Conservation (phyloP, 2,797 vertebrate species). For the Gallinago solitaria region DNA sequence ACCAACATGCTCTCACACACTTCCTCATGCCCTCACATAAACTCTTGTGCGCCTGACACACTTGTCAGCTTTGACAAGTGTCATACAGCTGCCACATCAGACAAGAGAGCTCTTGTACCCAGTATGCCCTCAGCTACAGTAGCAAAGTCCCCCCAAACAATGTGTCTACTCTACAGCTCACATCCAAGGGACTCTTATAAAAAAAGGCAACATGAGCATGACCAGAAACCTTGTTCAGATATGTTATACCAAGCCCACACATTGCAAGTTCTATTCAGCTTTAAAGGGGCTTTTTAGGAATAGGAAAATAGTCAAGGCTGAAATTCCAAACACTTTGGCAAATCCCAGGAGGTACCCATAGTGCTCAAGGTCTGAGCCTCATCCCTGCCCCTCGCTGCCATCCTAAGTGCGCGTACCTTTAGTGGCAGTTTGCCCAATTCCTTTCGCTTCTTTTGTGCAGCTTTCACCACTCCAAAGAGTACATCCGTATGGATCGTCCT, state of each 20-base stretch:
- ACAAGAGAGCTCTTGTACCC: background rate
- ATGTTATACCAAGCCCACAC: background rate
- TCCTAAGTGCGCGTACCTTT: conserved; percentile 74
- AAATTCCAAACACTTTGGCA: background rate
- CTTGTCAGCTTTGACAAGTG: too few relatives aligned
- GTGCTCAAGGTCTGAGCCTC: background rate
- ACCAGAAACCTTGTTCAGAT: background rate
- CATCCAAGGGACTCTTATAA: background rate
- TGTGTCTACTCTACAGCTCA: background rate
- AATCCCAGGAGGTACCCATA: background rate
- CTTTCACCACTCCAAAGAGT: conserved; percentile 94
- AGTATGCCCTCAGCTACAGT: too few relatives aligned
- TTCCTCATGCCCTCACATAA: background rate
- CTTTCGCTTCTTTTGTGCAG: conserved; percentile 86
- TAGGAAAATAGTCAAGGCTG: background rate
- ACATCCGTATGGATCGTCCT: conserved; percentile 95
- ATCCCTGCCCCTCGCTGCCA: rapidly evolving
- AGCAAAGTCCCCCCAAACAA: background rate
- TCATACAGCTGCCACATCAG: background rate
- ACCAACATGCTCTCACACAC: rapidly evolving
- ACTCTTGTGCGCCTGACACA: background rate
- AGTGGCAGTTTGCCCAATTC: conserved; percentile 86
- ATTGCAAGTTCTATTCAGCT: rapidly evolving
- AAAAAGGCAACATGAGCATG: background rate
- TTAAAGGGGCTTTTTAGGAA: background rate